Evolutionary conservation across 2,888 invertebrate genomes (phyloP).

Genomic region (Drosophila subsilvestris): DNA sequence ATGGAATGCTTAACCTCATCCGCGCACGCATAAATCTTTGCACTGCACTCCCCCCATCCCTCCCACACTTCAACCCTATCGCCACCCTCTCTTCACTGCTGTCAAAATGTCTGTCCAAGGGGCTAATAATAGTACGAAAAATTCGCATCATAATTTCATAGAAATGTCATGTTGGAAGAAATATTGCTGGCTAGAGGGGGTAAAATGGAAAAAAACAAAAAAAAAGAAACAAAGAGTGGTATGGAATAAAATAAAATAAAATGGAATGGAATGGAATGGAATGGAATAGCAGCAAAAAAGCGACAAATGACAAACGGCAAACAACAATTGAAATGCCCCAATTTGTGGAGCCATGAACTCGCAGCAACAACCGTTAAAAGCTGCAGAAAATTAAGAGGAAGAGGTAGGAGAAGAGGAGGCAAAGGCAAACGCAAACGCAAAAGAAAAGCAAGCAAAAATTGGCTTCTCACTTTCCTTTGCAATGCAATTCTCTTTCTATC

Average conservation of each 20-base stretch:
- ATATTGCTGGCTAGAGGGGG: conserved; percentile 48
- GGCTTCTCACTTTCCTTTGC: conserved; percentile 78
- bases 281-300: conserved; percentile 35
- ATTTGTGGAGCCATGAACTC: conserved; percentile 78
- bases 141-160: conserved; percentile 68
- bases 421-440: conserved; percentile 23
- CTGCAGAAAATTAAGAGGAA: conserved; percentile 64
- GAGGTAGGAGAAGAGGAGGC: conserved; percentile 15
- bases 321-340: conserved; percentile 69
- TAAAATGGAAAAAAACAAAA: conserved; percentile 30
- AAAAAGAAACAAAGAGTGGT: conserved; percentile 18
- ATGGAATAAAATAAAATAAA: conserved; percentile 41
- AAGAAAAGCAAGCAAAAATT: conserved; percentile 60
- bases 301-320: neutral
- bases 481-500: conserved; percentile 7
- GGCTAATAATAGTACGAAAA: conserved; percentile 69
- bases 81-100: conserved; percentile 53
- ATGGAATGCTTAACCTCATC: conserved; percentile 9
- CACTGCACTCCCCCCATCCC: neutral
- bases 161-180: conserved; percentile 57
- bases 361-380: conserved; percentile 56
- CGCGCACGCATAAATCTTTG: neutral
- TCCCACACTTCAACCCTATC: conserved; percentile 2
- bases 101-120: conserved; percentile 65
- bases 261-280: conserved; percentile 9